Evolutionary conservation across 1,140 invertebrate species (phyloP).

Genomic region (Drosophila punjabiensis): DNA sequence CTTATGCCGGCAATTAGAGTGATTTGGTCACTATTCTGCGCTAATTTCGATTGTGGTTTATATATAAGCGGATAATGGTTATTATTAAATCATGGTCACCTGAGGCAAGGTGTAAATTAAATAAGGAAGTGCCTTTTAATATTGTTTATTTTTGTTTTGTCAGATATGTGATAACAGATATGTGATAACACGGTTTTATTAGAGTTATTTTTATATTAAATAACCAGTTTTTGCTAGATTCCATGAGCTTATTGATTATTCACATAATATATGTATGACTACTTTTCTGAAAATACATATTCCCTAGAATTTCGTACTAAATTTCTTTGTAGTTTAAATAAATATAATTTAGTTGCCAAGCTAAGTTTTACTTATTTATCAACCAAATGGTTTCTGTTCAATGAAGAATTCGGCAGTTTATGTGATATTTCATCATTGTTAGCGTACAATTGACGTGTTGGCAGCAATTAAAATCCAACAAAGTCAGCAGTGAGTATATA

Average conservation of each 20-base stretch:
- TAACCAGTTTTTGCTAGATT: neutral
- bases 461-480: constrained; percentile 33
- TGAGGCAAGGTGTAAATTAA: neutral
- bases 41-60: constrained; percentile 26
- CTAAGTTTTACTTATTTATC: neutral
- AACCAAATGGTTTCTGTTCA: neutral
- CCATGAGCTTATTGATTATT: too few species aligned
- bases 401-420: neutral
- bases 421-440: constrained; percentile 29
- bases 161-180: neutral
- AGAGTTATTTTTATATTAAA: neutral
- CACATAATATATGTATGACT: neutral
- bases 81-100: constrained; percentile 18
- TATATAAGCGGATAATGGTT: neutral
- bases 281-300: neutral
- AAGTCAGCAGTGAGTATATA: constrained; percentile 1
- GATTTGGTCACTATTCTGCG: neutral
- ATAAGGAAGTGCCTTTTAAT: neutral
- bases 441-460: constrained; percentile 28
- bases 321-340: neutral
- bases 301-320: neutral
- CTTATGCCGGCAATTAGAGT: constrained; percentile 41
- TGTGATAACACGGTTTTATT: neutral
- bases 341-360: neutral
- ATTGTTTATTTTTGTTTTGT: neutral